Base-by-base conservation (phyloP, 2,113 vertebrate genomes). In the Anarhynchus alexandrinus region DNA sequence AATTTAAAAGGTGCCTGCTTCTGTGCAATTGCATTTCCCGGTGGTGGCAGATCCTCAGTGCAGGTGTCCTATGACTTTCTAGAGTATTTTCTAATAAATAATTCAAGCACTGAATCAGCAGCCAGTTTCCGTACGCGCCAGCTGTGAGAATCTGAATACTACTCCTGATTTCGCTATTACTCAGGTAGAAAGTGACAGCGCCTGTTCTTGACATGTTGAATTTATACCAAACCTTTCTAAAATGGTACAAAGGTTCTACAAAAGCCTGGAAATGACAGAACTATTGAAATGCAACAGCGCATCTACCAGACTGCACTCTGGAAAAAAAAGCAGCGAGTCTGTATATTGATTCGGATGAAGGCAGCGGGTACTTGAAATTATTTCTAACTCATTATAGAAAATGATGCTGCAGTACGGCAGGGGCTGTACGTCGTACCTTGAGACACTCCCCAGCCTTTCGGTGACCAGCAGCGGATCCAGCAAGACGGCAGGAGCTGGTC, bases 61-160 rank as follows among this genome's bases (percentile, higher is more conserved):
- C 87, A 87, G 90, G 66, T 86, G 81, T 91, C 69, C 81, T 81
- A 3, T 70, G 45, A 25, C 59, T 89, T 91, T 36, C 54, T 47
- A 1, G 45, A 65, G n/a, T 70, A 55, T 80, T 91, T 93, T 49
- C 25, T 30, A 49, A 88, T 91, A 80, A 94, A 88, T 95, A 93
- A 96, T 94, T 94, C 85, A 88, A 59, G 90, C 52, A 51, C 47
- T 84, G 85, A 93, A 59, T 93, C 92, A 87, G 92, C 78, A 42
- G 70, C 8, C 3, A 62, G 61, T 71, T 90, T 82, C 92, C 7
- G 8, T 34, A 43, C 90, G 57, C 2, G 6, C 55, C 90, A 93
- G 73, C 92, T 91, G 55, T 49, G 62, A n/a, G 61, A 57, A 51
- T 14, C n/a, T 51, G 84, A 95, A 83, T 71, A 45, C 9, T 49